Percentiles rank a stretch among this genome's conserved stretches.
Conservation (phyloP, 2,797 vertebrate species). For the Poecile montanus region DNA sequence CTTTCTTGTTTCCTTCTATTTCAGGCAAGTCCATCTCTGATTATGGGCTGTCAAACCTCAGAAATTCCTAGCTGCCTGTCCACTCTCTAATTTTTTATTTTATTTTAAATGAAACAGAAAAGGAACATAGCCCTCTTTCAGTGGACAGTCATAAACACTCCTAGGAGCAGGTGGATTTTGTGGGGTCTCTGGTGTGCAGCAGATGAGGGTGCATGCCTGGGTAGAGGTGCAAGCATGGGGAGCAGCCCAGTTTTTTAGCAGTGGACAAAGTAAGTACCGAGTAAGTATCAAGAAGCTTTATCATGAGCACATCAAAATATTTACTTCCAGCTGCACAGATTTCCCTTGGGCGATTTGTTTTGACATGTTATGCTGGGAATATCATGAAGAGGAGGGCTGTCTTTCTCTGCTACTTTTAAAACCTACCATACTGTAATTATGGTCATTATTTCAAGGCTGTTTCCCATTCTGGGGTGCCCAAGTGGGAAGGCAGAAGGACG, state of each 20-base stretch:
- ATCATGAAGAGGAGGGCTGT: neutral
- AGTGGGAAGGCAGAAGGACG: neutral
- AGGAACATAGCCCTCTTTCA: neutral
- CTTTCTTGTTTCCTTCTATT: slow-evolving; percentile 14
- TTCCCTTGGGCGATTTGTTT: neutral
- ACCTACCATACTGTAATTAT: neutral
- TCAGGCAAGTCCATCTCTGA: neutral
- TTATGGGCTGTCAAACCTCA: slow-evolving; percentile 28
- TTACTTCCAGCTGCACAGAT: neutral
- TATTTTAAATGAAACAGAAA: neutral
- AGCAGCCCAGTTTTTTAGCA: neutral
- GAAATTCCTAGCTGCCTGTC: neutral
- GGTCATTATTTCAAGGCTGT: neutral
- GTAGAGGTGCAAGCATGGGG: neutral
- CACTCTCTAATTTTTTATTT: slow-evolving; percentile 11
- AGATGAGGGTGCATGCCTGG: neutral
- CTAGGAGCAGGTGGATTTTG: neutral
- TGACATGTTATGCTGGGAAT: neutral
- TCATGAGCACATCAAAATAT: neutral
- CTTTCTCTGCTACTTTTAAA: neutral
- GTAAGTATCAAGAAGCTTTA: neutral
- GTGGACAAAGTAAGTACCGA: neutral
- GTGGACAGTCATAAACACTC: neutral
- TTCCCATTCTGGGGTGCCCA: neutral
- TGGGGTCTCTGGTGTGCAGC: neutral